Evolutionary conservation across 1,140 invertebrate species (phyloP).

Genomic region (Daktulosphaira vitifoliae): DNA sequence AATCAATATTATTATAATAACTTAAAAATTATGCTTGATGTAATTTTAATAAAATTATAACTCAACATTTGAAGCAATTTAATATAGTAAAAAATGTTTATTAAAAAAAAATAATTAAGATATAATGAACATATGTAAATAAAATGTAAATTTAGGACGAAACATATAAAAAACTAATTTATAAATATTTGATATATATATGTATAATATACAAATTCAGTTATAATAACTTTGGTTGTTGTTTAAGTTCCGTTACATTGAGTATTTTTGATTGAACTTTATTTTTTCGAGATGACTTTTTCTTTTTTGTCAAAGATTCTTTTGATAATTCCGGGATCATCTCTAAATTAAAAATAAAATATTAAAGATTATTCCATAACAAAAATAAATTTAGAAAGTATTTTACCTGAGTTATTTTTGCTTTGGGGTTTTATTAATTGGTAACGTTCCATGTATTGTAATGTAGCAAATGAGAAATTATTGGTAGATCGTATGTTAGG

Average conservation of each 20-base stretch:
- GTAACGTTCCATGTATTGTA: conserved; percentile 37
- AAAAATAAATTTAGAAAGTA: conserved; percentile 3
- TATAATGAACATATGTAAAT: no score
- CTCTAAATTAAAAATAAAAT: neutral
- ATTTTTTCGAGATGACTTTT: conserved; percentile 13
- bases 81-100: no score
- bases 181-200: neutral
- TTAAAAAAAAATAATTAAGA: no score
- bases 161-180: no score
- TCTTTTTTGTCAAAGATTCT: conserved; percentile 12
- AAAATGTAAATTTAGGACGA: no score
- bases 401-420: conserved; percentile 7
- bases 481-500: conserved; percentile 17
- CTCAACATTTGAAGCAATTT: no score
- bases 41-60: no score
- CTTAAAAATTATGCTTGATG: no score
- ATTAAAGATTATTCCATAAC: neutral
- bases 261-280: conserved; percentile 32
- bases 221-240: conserved; percentile 33
- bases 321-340: neutral
- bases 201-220: neutral
- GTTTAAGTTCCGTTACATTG: conserved; percentile 29
- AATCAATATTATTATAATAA: no score
- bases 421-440: conserved; percentile 35
- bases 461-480: conserved; percentile 37